Conservation (phyloP, 53 echinoderm and acorn worm genomes). For the Paelopatides confundens region DNA sequence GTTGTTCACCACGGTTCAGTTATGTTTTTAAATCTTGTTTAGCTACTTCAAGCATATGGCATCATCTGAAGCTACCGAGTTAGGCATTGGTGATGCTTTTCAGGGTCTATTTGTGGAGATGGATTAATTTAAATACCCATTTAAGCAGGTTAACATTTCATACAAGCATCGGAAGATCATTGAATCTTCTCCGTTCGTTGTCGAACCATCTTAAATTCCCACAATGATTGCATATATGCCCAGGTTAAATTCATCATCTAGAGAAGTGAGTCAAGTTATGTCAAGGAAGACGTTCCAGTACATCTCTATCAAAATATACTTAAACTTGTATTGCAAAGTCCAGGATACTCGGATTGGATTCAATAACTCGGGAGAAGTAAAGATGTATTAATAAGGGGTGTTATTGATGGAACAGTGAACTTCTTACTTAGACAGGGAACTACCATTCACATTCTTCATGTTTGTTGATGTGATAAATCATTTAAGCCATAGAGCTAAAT, state of each 20-base stretch:
- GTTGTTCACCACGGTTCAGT: conserved; percentile 35
- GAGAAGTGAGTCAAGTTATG: conserved; percentile 24
- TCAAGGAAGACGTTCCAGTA: conserved; percentile 4
- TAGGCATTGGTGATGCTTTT: neutral
- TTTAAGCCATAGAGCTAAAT: too few relatives aligned
- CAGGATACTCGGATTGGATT: neutral
- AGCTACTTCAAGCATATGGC: neutral
- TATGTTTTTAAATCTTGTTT: conserved; percentile 10
- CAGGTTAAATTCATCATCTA: conserved; percentile 16
- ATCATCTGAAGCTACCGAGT: neutral
- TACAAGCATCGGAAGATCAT: neutral
- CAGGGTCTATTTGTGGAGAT: neutral
- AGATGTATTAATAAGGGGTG: conserved; percentile 10
- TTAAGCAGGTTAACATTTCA: conserved; percentile 1
- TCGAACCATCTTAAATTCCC: conserved; percentile 12
- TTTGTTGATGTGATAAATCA: conserved; percentile 35
- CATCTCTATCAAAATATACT: neutral
- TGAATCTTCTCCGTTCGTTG: conserved; percentile 18
- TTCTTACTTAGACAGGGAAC: conserved; percentile 2
- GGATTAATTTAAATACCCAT: neutral
- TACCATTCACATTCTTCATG: neutral
- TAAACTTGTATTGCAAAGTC: too few relatives aligned
- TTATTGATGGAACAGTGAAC: conserved; percentile 22
- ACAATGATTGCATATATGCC: conserved; percentile 39
- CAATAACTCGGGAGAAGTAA: neutral